Base-by-base conservation (phyloP, 2,113 vertebrate genomes). In the Calyptommatus sinebrachiatus region DNA sequence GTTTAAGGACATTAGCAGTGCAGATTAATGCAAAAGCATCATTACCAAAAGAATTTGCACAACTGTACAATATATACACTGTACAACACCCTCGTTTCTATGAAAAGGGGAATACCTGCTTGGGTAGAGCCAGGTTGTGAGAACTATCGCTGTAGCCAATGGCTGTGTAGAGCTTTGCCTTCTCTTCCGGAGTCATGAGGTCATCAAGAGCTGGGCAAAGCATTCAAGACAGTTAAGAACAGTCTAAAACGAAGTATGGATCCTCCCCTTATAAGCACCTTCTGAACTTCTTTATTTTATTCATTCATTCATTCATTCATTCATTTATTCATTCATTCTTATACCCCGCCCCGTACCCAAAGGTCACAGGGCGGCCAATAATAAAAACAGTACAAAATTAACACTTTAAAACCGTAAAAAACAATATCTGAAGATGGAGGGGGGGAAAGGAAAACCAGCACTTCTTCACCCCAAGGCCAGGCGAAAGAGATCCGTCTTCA, bases 71-170 rank as follows among this genome's bases (percentile, higher is more conserved):
- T 31, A 60, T 5, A 24, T 7, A 12, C 6, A 3, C 4, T 11
- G 11, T 11, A 29, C 41, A 45, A 68, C 45, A 60, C 35, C 67
- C 20, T 2, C 12, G 21, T 1, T 12, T 57, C 8, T 66, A 4
- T 12, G 29, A 28, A 62, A 71, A 29, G 1, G 8, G 24, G 48
- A 87, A 85, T 87, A 99, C 98, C 92, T 98, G 89, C 87, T 96
- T 97, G 14, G 98, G 98, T 61, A 99, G 85, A 18, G 95, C 80
- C 63, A 97, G 92, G 85, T 96, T 94, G 85, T 96, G 93, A 6
- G 95, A 96, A 85, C 95, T 98, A 70, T 97, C 97, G 63, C 98
- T 99, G 86, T 99, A 99, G 6, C 98, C 98, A 77, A 99, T 99
- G 31, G 98, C 97, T 11, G 97, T 98, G 86, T 97, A 99, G 67